Evolutionary conservation across 2,888 invertebrate genomes (phyloP).

Genomic region (Clivina fossor): DNA sequence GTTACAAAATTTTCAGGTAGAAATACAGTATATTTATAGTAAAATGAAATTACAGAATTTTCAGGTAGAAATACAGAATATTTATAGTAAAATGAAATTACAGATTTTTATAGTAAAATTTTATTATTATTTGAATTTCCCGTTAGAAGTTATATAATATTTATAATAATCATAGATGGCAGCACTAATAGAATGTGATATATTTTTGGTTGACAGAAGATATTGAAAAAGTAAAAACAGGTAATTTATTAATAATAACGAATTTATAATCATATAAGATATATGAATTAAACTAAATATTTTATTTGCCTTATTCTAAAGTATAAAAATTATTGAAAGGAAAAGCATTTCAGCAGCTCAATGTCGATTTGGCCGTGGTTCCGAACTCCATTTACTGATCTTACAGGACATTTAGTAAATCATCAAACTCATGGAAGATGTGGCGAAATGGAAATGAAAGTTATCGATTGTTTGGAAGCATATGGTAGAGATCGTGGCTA

Average conservation of each 20-base stretch:
- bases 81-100: too few relatives aligned
- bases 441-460: slow-evolving; percentile 66
- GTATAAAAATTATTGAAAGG: not conserved
- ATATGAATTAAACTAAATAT: not conserved
- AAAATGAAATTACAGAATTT: too few relatives aligned
- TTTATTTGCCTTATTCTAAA: not conserved
- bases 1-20: too few relatives aligned
- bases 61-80: too few relatives aligned
- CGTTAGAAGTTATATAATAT: too few relatives aligned
- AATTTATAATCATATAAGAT: too few relatives aligned
- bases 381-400: slow-evolving; percentile 71
- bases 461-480: slow-evolving; percentile 78
- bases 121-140: too few relatives aligned
- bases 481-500: slow-evolving; percentile 70
- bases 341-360: slow-evolving; percentile 22
- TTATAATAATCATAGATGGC: too few relatives aligned
- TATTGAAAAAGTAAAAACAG: slow-evolving; percentile 25
- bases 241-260: too few relatives aligned
- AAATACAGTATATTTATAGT: too few relatives aligned
- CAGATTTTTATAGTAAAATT: too few relatives aligned
- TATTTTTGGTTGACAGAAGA: slow-evolving; percentile 26
- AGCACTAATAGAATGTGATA: too few relatives aligned
- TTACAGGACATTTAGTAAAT: slow-evolving; percentile 65
- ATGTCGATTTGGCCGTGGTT: slow-evolving; percentile 69
- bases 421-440: slow-evolving; percentile 69